phyloP scores from a whole-genome alignment of 2,113 vertebrate genomes.

The Hypanus sabinus region DNA sequence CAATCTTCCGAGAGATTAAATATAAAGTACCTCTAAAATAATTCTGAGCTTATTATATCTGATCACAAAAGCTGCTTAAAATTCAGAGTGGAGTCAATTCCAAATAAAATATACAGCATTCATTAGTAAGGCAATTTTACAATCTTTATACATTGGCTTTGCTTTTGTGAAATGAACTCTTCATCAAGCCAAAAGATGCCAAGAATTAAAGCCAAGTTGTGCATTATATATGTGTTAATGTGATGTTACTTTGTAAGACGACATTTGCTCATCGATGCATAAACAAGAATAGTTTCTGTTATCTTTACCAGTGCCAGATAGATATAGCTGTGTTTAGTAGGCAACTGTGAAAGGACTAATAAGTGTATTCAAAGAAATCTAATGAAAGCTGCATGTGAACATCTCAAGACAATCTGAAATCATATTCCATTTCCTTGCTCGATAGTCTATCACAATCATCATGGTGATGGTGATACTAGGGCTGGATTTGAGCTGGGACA shows the following conservation, averaged over 20 bases:
- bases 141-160: not conserved
- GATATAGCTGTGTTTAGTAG: not conserved
- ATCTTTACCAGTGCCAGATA: not conserved
- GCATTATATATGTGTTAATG: not conserved
- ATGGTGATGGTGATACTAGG: not conserved
- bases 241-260: not conserved
- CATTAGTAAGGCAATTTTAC: not conserved
- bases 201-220: not conserved
- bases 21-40: not conserved
- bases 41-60: not conserved
- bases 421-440: not conserved
- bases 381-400: not conserved
- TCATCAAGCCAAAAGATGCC: not conserved
- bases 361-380: not conserved
- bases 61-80: not conserved
- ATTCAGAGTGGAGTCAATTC: not conserved
- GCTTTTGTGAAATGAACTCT: not conserved
- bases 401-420: not conserved
- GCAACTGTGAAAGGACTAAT: not conserved
- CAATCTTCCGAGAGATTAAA: not conserved
- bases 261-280: not conserved
- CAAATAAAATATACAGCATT: not conserved
- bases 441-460: not conserved
- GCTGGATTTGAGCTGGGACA: not conserved
- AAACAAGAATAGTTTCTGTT: not conserved